Conservation (phyloP, 2,797 vertebrate genomes). For the Thripadectes ignobilis region DNA sequence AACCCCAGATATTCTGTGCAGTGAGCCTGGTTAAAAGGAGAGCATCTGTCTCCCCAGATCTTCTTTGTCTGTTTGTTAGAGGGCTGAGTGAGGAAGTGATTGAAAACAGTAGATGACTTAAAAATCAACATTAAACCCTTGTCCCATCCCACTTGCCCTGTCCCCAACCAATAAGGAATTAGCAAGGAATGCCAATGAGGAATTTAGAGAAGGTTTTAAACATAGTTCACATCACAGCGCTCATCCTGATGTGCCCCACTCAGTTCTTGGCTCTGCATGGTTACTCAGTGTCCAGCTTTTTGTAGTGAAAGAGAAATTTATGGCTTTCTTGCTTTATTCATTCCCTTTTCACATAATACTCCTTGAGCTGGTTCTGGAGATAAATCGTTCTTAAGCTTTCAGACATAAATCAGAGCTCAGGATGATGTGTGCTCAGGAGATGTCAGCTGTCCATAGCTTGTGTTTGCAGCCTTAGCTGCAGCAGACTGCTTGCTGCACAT, state of each 20-base stretch:
- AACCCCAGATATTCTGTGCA: background rate
- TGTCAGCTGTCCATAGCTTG: background rate
- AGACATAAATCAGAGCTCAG: constrained; percentile 27
- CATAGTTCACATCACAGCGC: background rate
- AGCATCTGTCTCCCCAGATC: background rate
- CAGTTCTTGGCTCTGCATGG: background rate
- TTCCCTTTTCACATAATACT: constrained; percentile 17
- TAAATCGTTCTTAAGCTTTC: constrained; percentile 28
- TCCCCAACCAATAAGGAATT: background rate
- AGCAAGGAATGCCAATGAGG: background rate
- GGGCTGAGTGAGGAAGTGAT: background rate
- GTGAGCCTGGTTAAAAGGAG: background rate
- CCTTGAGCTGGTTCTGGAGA: background rate
- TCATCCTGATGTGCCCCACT: background rate
- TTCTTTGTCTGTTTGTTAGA: background rate
- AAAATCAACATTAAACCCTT: background rate
- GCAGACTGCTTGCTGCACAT: background rate
- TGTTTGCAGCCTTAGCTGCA: background rate
- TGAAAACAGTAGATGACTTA: background rate
- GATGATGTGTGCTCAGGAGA: background rate
- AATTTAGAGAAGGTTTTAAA: background rate
- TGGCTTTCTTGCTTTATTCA: constrained; percentile 12
- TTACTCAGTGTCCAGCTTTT: background rate
- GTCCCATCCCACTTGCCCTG: no score
- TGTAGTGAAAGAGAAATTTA: constrained; percentile 7